Evolutionary conservation across 2,797 vertebrate species (phyloP).

Genomic region (Syngnathus rostellatus): DNA sequence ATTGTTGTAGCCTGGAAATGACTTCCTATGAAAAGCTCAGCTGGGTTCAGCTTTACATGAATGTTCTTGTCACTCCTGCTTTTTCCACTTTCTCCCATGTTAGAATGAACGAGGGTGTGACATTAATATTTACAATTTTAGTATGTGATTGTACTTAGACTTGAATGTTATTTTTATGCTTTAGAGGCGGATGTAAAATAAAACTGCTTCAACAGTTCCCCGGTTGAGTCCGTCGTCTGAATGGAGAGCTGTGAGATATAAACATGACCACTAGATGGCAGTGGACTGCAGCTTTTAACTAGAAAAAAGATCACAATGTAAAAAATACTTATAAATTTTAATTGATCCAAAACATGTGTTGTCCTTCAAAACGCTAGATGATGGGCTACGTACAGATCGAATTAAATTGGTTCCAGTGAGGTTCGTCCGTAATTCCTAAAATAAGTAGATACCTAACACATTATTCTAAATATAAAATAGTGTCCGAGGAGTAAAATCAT

Average conservation of each 20-base stretch:
- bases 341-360: neutral
- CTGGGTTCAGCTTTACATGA: neutral
- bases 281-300: neutral
- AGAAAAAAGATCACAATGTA: neutral
- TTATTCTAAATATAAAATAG: no score
- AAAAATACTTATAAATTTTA: neutral
- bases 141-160: neutral
- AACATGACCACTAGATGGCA: neutral
- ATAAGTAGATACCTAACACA: neutral
- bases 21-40: neutral
- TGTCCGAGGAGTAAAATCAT: no score
- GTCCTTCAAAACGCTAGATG: neutral
- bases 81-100: neutral
- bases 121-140: neutral
- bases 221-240: neutral
- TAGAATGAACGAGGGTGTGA: neutral
- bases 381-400: neutral
- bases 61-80: neutral
- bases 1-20: neutral
- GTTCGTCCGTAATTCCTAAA: neutral
- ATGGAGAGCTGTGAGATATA: neutral
- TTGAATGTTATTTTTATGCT: constrained; percentile 1
- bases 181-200: neutral
- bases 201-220: neutral
- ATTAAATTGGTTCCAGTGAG: neutral